Evolutionary conservation across 2,888 invertebrate genomes (phyloP), one percentile per base, ranked within the genome.

Genomic region (Ischnus inquisitorius): DNA sequence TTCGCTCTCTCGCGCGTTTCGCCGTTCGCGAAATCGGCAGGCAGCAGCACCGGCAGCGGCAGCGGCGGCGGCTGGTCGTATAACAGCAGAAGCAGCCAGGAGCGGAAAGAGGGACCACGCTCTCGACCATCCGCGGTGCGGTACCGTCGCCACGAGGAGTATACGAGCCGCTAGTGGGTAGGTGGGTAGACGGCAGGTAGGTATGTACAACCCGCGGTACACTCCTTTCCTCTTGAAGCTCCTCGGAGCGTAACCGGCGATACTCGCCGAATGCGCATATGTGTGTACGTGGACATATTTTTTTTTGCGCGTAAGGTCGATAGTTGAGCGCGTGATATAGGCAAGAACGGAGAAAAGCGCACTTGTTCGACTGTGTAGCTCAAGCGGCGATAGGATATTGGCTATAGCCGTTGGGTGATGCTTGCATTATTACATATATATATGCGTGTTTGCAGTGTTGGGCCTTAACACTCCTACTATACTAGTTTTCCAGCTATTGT

Each of bases 191-290:
- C 12, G 72, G 67, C 43, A 68, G 41, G 82, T 76, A 78, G 57
- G 60, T 67, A 22, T 46, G 67, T 72, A 60, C 76, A 77, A 82
- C 67, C 60, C 54, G 65, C 64, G 34, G 69, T 69, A 46, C 81
- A 81, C 81, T 76, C 81, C 75, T 76, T 69, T 80, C 43, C 64
- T 57, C 57, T 57, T 22, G 57, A 25, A 39, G 79, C 28, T 65
- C 34, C 72, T 28, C 43, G n/a, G 39, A 16, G 39, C 19, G n/a
- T 43, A 34, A 25, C 60, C 25, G 28, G 25, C 22, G 48, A 60
- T 43, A 28, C 60, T n/a, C 25, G 60, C 60, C 25, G 19, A 54
- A 54, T 19, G 19, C 22, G 19, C 10, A 54, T 54, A 54, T 22
- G 54, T 48, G 48, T n/a, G n/a, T n/a, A n/a, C 48, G 54, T 41